Conservation (phyloP, 2,888 invertebrate genomes). For the Troilus luridus region DNA sequence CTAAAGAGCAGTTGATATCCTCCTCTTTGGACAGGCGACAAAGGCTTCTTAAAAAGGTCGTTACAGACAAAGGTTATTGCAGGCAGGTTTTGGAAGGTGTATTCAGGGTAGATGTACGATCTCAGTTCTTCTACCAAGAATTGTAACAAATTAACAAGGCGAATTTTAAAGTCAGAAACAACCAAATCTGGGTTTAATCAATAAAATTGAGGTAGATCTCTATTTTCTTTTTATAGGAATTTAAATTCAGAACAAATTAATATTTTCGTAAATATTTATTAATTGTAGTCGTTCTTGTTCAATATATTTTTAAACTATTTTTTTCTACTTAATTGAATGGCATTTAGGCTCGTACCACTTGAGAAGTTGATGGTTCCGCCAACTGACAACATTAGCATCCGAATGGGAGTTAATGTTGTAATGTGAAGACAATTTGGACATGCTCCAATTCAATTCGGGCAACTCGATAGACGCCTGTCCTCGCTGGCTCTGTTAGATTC, state of each 20-base stretch:
- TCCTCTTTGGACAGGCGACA: background rate
- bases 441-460: conserved; percentile 25
- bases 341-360: background rate
- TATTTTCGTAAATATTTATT: too few relatives aligned
- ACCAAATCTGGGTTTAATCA: too few relatives aligned
- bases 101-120: too few relatives aligned
- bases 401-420: background rate
- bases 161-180: too few relatives aligned
- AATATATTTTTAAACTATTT: too few relatives aligned
- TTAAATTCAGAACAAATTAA: too few relatives aligned
- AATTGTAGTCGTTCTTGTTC: too few relatives aligned
- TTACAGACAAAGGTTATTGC: background rate
- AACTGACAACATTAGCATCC: background rate
- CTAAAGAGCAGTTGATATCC: background rate
- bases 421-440: conserved; percentile 31
- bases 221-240: too few relatives aligned
- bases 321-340: too few relatives aligned
- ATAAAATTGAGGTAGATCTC: too few relatives aligned
- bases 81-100: background rate
- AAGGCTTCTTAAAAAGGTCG: background rate
- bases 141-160: too few relatives aligned
- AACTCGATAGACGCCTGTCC: background rate
- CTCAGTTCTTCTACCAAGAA: too few relatives aligned
- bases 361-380: background rate
- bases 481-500: conserved; percentile 14